These are phyloP conservation scores for Chionomys nivalis DNA, from an alignment of 2,113 vertebrate genomes.

Conservation along the genomic window DNA sequence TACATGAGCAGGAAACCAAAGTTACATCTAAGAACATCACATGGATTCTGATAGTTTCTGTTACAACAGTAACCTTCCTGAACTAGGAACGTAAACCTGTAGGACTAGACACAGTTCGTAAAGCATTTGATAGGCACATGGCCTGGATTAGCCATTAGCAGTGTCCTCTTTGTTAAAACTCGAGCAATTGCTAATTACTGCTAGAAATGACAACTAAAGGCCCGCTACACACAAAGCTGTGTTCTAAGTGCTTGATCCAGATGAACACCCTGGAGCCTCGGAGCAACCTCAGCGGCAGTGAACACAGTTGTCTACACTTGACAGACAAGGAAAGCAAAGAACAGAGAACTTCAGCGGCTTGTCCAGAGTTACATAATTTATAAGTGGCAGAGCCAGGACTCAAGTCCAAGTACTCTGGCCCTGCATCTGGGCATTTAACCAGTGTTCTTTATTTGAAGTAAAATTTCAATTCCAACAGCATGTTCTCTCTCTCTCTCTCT, in stretches of 20 bases:
- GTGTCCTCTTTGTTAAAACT: background rate
- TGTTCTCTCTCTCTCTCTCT: fast-evolving
- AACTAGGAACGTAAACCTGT: background rate
- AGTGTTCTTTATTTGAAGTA: background rate
- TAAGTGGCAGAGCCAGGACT: background rate
- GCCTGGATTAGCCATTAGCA: constrained; percentile 2
- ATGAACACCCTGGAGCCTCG: background rate
- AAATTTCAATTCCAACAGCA: background rate
- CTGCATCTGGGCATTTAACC: background rate
- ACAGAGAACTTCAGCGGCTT: constrained; percentile 16
- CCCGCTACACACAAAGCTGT: background rate
- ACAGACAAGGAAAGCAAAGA: constrained; percentile 26
- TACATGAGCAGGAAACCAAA: background rate
- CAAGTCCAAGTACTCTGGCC: background rate
- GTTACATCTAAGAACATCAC: background rate
- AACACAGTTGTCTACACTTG: background rate
- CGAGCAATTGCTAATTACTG: constrained; percentile 23
- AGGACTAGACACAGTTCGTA: background rate
- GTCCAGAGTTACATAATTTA: background rate
- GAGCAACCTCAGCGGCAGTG: background rate
- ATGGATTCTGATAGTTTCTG: background rate
- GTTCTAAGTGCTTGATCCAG: constrained; percentile 33
- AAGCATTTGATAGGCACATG: background rate
- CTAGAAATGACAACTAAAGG: constrained; percentile 27
- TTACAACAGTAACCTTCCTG: background rate